Percentiles rank a stretch among this genome's conserved stretches.
Conservation (phyloP, 37 sponge, comb jelly and placozoan species). For the Ephydatia muelleri region DNA sequence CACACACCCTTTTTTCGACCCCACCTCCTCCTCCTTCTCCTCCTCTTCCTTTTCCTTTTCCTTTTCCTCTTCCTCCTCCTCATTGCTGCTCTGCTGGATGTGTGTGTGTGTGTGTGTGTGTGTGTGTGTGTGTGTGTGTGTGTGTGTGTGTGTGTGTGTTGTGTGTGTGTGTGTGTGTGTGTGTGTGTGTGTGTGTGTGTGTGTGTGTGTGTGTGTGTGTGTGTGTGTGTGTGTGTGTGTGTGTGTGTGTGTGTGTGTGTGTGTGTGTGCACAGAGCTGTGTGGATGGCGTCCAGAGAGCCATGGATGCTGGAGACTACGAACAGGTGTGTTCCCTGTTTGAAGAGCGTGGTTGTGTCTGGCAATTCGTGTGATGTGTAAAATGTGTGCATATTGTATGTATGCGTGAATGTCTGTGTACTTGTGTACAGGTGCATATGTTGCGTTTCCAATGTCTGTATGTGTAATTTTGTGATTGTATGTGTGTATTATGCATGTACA, state of each 20-base stretch:
- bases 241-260: constrained; percentile 10
- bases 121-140: constrained; percentile 21
- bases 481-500: background rate
- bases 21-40: too few species aligned
- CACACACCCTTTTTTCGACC: too few species aligned
- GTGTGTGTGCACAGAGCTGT: constrained; percentile 67
- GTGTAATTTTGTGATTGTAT: background rate
- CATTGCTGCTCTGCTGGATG: background rate
- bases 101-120: constrained; percentile 26
- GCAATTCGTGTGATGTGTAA: too few species aligned
- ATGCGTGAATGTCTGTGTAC: background rate
- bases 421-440: background rate
- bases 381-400: constrained; percentile 4
- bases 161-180: constrained; percentile 79
- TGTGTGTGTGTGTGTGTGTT: constrained; percentile 61
- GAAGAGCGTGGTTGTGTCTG: too few species aligned
- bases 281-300: constrained; percentile 87
- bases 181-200: constrained; percentile 75
- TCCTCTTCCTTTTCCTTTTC: background rate
- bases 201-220: constrained; percentile 46
- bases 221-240: constrained; percentile 85
- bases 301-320: constrained; percentile 75
- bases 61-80: background rate
- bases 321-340: constrained; percentile 52
- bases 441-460: background rate